Percentiles rank a stretch among this genome's conserved stretches.
Evolutionary conservation across 2,113 vertebrate genomes (phyloP).

Genomic region (Clarias macrocephalus): DNA sequence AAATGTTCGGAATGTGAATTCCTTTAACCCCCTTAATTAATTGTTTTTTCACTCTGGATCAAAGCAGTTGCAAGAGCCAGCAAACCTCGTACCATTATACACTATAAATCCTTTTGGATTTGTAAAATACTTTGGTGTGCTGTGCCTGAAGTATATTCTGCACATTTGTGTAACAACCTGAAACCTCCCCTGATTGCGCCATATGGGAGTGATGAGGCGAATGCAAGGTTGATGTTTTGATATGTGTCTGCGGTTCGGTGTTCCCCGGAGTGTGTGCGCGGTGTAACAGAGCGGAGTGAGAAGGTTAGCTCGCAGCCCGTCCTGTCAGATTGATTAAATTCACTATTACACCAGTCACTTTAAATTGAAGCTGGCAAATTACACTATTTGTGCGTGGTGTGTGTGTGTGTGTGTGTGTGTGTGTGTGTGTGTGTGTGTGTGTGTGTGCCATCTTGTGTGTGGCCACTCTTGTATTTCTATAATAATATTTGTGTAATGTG

Average conservation of each 20-base stretch:
- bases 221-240: constrained; percentile 23
- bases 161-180: background rate
- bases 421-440: constrained; percentile 7
- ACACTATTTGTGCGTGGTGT: background rate
- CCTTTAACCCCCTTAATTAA: background rate
- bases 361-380: constrained; percentile 41
- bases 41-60: background rate
- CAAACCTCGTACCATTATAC: background rate
- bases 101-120: background rate
- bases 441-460: constrained; percentile 17
- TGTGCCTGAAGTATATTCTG: background rate
- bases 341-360: constrained; percentile 68
- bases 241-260: constrained; percentile 8
- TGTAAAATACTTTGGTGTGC: background rate
- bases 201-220: constrained; percentile 19
- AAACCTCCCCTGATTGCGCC: constrained; percentile 31
- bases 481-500: background rate
- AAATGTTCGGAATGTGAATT: background rate
- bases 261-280: constrained; percentile 35
- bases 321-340: constrained; percentile 72
- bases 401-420: constrained; percentile 12
- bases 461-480: background rate
- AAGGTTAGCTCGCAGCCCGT: constrained; percentile 60
- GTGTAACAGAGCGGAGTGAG: constrained; percentile 44
- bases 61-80: background rate